phyloP scores from a whole-genome alignment of 2,113 vertebrate genomes.

The Pelvicachromis taeniatus region DNA sequence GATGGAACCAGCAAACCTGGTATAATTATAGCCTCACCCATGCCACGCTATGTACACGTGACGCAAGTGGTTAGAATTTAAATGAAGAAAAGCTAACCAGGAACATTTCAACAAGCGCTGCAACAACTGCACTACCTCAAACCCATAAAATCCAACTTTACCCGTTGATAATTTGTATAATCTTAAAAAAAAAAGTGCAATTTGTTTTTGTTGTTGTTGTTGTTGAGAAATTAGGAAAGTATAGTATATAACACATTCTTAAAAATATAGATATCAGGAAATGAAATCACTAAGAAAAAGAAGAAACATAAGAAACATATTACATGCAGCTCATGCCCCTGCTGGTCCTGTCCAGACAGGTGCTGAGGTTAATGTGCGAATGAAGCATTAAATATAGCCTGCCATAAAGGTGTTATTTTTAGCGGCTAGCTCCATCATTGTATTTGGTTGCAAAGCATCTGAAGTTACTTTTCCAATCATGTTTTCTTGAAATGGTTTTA shows the following conservation, averaged over 20 bases:
- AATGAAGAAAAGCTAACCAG: conserved; percentile 14
- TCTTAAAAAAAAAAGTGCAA: background rate
- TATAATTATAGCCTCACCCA: conserved; percentile 61
- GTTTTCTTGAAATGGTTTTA: background rate
- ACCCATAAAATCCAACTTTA: background rate
- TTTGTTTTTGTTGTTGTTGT: background rate
- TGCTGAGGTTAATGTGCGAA: conserved; percentile 12
- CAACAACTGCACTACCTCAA: background rate
- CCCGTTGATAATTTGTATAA: background rate
- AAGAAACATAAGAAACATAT: too few species aligned
- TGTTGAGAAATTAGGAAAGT: background rate
- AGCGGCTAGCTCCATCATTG: background rate
- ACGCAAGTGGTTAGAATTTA: conserved; percentile 33
- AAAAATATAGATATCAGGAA: background rate
- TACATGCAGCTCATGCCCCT: background rate
- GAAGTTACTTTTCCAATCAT: background rate
- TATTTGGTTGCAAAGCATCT: conserved; percentile 13
- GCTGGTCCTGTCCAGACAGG: conserved; percentile 22
- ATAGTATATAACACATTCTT: background rate
- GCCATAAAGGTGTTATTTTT: conserved; percentile 56
- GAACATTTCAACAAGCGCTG: background rate
- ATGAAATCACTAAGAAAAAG: background rate
- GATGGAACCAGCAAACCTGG: conserved; percentile 9
- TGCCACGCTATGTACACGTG: conserved; percentile 28
- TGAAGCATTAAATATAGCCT: conserved; percentile 32